phyloP scores from a whole-genome alignment of 2,888 invertebrate species.

The Ichneumoninae sp. region DNA sequence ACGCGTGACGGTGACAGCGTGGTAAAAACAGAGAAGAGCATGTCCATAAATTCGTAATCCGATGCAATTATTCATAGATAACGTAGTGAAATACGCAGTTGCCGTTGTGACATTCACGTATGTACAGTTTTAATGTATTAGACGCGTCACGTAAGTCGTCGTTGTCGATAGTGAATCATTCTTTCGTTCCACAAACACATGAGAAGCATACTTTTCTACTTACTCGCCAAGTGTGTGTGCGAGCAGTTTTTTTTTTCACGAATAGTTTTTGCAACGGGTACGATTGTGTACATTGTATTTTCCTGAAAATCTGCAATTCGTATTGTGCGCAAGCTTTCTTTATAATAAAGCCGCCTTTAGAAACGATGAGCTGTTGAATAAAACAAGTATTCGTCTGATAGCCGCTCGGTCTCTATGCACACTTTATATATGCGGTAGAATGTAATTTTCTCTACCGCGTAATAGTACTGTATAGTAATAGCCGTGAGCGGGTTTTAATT shows the following conservation, averaged over 20 bases:
- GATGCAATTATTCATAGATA: conserved; percentile 59
- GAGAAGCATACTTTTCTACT: not conserved
- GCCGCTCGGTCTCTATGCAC: not conserved
- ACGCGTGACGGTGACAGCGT: not conserved
- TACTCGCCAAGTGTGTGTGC: not conserved
- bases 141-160: not conserved
- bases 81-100: conserved; percentile 20
- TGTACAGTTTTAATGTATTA: conserved; percentile 48
- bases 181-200: not conserved
- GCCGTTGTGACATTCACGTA: conserved; percentile 39
- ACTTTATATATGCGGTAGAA: conserved; percentile 3
- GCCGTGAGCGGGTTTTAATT: conserved; percentile 55
- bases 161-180: conserved; percentile 17
- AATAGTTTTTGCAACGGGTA: not conserved
- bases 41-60: conserved; percentile 52
- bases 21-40: not conserved
- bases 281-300: not conserved
- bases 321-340: conserved; percentile 4
- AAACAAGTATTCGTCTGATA: conserved; percentile 14
- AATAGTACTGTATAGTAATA: conserved; percentile 33
- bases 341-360: not conserved
- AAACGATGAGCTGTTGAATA: conserved; percentile 10
- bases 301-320: conserved; percentile 4
- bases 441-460: conserved; percentile 31
- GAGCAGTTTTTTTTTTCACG: not conserved